Evolutionary conservation across 2,113 vertebrate genomes (phyloP), one percentile per base, ranked within the genome.

Genomic region (Morone chrysops): DNA sequence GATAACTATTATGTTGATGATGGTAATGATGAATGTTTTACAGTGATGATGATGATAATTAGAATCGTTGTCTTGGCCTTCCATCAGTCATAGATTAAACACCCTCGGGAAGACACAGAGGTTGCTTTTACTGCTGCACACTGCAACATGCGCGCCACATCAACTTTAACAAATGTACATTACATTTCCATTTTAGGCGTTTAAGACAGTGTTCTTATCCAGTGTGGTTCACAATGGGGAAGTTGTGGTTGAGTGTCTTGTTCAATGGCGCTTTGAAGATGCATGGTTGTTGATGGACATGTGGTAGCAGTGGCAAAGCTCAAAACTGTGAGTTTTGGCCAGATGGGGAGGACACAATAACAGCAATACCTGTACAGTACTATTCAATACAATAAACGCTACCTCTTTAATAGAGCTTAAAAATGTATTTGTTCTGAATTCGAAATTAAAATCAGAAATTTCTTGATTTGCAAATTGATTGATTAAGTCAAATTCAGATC

Each of bases 21-120:
- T 85, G 83, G 68, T 79, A 67, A 83, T 91, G 93, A 92, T 92
- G 85, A 89, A 93, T 92, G 91, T 90, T 89, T 92, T 90, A 81
- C 85, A 85, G 75, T 72, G 82, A 89, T 90, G 85, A 84, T 90
- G 90, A 86, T 81, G 84, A 92, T 94, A 87, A 93, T 94, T 90
- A 87, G 75, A 56, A 83, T 67, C 62, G 72, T 75, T 81, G 84
- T 89, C 84, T 80, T 87, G 75, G 78, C 87, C 71, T 84, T 88
- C 89, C 84, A 90, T 91, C 90, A 93, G 78, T 86, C 90, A 81
- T 38, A 65, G 81, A 89, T 90, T 81, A 84, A 92, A 86, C 74
- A 75, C 71, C 85, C 82, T 70, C 36, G 2, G 85, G 80, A 80
- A 72, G 78, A 50, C 25, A 53, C 74, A 5, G 83, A 85, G 41